Conservation (phyloP, 2,888 invertebrate genomes). For the Lymantria monacha region DNA sequence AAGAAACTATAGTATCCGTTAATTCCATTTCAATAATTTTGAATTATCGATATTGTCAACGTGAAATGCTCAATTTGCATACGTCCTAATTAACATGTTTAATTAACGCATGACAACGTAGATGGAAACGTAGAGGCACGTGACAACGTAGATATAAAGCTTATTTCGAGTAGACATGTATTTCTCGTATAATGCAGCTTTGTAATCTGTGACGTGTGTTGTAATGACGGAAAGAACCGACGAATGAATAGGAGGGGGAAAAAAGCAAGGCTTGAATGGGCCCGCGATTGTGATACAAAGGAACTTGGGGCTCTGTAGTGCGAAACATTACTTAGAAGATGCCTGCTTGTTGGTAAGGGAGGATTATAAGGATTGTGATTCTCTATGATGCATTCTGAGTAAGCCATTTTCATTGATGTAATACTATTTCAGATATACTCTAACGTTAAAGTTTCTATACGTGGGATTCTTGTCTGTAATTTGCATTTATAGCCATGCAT, state of each 20-base stretch:
- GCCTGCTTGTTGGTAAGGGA: slow-evolving; percentile 6
- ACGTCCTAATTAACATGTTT: too few relatives aligned
- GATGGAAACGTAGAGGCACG: too few relatives aligned
- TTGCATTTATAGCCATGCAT: too few relatives aligned
- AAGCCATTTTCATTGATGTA: neutral
- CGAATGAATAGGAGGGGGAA: slow-evolving; percentile 42
- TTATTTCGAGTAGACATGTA: too few relatives aligned
- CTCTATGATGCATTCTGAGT: neutral
- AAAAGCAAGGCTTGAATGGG: slow-evolving; percentile 45
- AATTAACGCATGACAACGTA: too few relatives aligned
- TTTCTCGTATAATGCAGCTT: too few relatives aligned
- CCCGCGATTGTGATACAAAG: slow-evolving; percentile 50
- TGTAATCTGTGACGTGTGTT: slow-evolving; percentile 32
- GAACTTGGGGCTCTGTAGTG: slow-evolving; percentile 20
- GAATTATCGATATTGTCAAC: too few relatives aligned
- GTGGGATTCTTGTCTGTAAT: neutral
- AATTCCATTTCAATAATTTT: too few relatives aligned
- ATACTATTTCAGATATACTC: neutral
- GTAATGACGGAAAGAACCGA: slow-evolving; percentile 37
- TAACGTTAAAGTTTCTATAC: neutral
- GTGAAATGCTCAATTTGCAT: too few relatives aligned
- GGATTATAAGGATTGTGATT: neutral
- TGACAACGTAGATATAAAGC: too few relatives aligned
- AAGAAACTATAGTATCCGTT: too few relatives aligned
- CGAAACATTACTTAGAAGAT: slow-evolving; percentile 44